A percentile compares a stretch with the other conserved stretches of the same genome.
phyloP scores from a whole-genome alignment of 2,113 vertebrate genomes.

The Chaetops frenatus region DNA sequence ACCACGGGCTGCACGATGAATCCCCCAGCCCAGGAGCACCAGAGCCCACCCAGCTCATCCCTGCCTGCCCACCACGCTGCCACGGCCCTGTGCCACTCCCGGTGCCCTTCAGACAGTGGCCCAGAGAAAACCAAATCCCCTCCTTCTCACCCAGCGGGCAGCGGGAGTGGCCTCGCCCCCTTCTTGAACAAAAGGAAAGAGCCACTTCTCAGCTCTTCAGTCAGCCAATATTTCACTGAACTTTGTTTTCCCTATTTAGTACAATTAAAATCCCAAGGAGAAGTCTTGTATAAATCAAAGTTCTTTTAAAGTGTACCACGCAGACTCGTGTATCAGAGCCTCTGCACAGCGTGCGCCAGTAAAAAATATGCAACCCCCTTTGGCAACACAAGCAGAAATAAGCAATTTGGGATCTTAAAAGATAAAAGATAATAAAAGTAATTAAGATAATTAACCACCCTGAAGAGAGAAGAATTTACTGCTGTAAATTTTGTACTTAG shows the following conservation, averaged over 20 bases:
- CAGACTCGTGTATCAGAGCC: slow-evolving; percentile 31
- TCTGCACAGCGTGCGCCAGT: slow-evolving; percentile 44
- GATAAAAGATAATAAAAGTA: slow-evolving; percentile 86
- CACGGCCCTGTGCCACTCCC: rapidly evolving
- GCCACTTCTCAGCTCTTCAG: background rate
- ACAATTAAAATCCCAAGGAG: slow-evolving; percentile 65
- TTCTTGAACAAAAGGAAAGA: background rate
- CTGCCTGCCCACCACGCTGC: background rate
- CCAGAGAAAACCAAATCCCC: background rate
- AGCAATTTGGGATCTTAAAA: slow-evolving; percentile 82
- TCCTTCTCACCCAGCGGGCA: background rate
- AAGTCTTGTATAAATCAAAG: slow-evolving; percentile 70
- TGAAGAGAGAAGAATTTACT: slow-evolving; percentile 80
- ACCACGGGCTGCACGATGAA: rapidly evolving
- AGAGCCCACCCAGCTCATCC: rapidly evolving
- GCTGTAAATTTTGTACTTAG: slow-evolving; percentile 77
- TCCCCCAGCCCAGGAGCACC: background rate
- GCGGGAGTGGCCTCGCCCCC: rapidly evolving
- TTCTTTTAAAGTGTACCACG: slow-evolving; percentile 61
- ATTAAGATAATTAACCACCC: slow-evolving; percentile 87
- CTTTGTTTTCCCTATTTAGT: slow-evolving; percentile 55
- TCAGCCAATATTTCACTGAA: slow-evolving; percentile 34
- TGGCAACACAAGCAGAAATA: slow-evolving; percentile 78
- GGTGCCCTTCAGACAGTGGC: rapidly evolving
- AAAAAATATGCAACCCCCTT: slow-evolving; percentile 75